phyloP scores from a whole-genome alignment of 2,888 invertebrate species.

The Copidosoma aretas region DNA sequence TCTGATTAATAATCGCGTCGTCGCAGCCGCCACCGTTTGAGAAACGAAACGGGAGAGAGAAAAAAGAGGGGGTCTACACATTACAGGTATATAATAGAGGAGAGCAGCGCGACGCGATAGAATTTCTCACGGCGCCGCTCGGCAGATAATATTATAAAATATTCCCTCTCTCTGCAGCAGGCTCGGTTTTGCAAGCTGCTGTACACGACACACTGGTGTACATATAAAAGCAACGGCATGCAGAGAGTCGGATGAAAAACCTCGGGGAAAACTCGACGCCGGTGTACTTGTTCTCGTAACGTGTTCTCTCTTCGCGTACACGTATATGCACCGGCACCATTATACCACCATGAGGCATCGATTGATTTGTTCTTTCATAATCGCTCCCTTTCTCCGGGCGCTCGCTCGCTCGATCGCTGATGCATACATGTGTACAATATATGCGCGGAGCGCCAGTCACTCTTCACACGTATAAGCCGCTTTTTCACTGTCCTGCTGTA shows the following conservation, averaged over 20 bases:
- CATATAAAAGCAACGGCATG: neutral
- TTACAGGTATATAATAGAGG: neutral
- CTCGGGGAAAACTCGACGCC: slow-evolving; percentile 19
- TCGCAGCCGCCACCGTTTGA: slow-evolving; percentile 6
- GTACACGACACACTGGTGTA: neutral
- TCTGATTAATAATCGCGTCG: slow-evolving; percentile 26
- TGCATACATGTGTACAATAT: too few relatives aligned
- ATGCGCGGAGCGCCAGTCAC: neutral
- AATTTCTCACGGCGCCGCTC: slow-evolving; percentile 18
- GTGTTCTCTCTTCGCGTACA: neutral
- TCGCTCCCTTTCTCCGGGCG: slow-evolving; percentile 29
- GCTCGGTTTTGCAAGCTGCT: slow-evolving; percentile 12
- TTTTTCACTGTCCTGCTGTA: too few relatives aligned
- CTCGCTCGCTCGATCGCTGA: neutral
- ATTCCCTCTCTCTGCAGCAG: neutral
- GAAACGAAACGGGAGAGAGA: neutral
- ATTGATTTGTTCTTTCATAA: slow-evolving; percentile 42
- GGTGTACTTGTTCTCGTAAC: neutral
- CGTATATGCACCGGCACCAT: neutral
- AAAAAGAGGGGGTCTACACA: neutral
- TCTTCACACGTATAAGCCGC: neutral
- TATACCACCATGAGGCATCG: slow-evolving; percentile 15
- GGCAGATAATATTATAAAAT: slow-evolving; percentile 5
- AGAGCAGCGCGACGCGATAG: neutral
- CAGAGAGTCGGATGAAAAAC: slow-evolving; percentile 14